Conservation (phyloP, 2,113 vertebrate genomes). For the Pungitius pungitius region DNA sequence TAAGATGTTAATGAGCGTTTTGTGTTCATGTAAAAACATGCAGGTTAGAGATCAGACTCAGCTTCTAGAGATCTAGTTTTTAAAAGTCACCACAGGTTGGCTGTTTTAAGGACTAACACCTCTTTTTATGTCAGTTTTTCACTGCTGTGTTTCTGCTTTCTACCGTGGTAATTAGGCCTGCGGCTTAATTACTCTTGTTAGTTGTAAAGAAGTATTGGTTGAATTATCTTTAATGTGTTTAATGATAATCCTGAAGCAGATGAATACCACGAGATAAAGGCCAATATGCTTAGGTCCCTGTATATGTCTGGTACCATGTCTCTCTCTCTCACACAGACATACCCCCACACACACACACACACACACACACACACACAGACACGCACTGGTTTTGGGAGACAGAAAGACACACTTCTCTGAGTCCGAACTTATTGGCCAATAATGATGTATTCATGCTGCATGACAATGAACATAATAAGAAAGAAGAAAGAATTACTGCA, state of each 20-base stretch:
- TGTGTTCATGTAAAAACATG: neutral
- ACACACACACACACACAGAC: neutral
- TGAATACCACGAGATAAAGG: neutral
- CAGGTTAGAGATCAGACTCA: neutral
- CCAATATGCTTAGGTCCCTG: constrained; percentile 4
- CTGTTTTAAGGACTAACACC: neutral
- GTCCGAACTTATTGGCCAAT: neutral
- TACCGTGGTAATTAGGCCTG: neutral
- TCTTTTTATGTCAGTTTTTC: neutral
- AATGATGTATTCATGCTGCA: neutral
- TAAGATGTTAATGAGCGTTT: neutral
- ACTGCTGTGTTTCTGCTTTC: neutral
- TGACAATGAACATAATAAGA: neutral
- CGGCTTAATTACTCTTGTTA: constrained; percentile 8
- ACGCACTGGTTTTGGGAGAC: neutral
- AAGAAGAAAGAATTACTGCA: neutral
- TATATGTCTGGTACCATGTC: constrained; percentile 15
- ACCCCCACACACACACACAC: constrained; percentile 3
- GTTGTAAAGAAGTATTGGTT: neutral
- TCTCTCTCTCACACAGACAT: neutral
- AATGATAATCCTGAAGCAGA: neutral
- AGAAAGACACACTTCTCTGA: neutral
- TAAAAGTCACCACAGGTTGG: neutral
- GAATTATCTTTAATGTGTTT: neutral
- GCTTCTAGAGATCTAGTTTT: neutral